phyloP scores from a whole-genome alignment of 1,140 invertebrate genomes.

The Bombus terrestris region DNA sequence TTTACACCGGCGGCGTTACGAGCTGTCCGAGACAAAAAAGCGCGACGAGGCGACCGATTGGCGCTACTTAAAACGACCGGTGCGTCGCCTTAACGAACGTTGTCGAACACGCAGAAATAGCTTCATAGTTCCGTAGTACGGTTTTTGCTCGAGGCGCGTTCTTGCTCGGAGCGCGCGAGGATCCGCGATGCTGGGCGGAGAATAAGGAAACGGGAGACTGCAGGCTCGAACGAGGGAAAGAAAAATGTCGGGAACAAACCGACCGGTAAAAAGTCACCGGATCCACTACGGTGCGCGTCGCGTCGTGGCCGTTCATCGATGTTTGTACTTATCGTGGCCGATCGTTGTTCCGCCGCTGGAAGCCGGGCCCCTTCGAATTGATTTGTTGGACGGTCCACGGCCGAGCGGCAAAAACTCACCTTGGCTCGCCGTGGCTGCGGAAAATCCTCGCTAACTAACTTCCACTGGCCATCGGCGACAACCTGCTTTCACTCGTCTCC shows the following conservation, averaged over 20 bases:
- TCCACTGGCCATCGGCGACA: background rate
- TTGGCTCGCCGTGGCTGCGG: conserved; percentile 14
- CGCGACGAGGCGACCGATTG: conserved; percentile 9
- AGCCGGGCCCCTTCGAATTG: conserved; percentile 39
- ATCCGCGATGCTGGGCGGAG: background rate
- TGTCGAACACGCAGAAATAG: conserved; percentile 55
- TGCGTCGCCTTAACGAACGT: conserved; percentile 52
- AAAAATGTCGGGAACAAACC: conserved; percentile 47
- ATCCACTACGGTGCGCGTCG: background rate
- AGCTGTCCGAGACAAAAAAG: background rate
- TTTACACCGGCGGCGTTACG: conserved; percentile 39
- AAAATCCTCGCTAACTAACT: conserved; percentile 47
- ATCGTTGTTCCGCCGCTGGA: conserved; percentile 50
- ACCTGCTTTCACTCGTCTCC: conserved; percentile 7
- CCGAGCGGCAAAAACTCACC: conserved; percentile 29
- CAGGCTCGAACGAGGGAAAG: conserved; percentile 36
- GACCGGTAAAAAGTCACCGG: conserved; percentile 33
- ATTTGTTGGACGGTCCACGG: conserved; percentile 43
- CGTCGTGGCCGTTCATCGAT: conserved; percentile 41
- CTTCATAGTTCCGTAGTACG: conserved; percentile 45
- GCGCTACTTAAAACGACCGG: conserved; percentile 43
- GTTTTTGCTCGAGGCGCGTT: conserved; percentile 25
- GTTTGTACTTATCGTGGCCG: conserved; percentile 49
- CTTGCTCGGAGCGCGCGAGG: background rate
- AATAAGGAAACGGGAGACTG: conserved; percentile 43